phyloP scores from a whole-genome alignment of 1,140 invertebrate genomes.

The Trachymyrmex cornetzi region DNA sequence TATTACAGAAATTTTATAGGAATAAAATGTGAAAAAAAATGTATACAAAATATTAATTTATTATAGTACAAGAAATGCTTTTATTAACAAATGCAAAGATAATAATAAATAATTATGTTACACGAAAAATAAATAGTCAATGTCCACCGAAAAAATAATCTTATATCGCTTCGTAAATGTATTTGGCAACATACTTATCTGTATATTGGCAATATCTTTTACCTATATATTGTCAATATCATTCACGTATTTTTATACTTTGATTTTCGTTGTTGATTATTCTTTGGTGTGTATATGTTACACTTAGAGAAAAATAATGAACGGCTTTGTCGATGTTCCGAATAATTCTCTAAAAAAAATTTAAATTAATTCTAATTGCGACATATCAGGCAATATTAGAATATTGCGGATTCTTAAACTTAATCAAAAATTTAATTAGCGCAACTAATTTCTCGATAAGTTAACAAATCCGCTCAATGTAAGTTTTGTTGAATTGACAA shows the following conservation, averaged over 20 bases:
- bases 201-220: slow-evolving; percentile 2
- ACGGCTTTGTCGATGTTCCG: neutral
- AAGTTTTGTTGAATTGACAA: slow-evolving; percentile 1
- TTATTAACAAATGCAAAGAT: slow-evolving; percentile 79
- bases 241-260: neutral
- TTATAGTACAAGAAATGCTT: slow-evolving; percentile 65
- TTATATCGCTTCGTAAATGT: neutral
- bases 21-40: neutral
- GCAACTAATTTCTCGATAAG: slow-evolving; percentile 24
- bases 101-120: slow-evolving; percentile 78
- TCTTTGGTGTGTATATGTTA: slow-evolving; percentile 19
- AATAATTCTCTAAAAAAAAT: neutral
- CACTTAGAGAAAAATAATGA: neutral
- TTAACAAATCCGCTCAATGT: slow-evolving; percentile 7
- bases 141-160: neutral
- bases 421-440: slow-evolving; percentile 19
- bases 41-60: neutral
- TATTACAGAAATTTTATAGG: neutral
- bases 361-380: neutral
- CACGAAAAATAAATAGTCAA: slow-evolving; percentile 72
- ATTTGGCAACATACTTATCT: neutral
- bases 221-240: neutral
- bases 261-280: neutral
- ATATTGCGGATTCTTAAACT: neutral
- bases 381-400: too few relatives aligned